Evolutionary conservation across 2,888 invertebrate genomes (phyloP), one percentile per base, ranked within the genome.

Genomic region (Metacarcinus magister): DNA sequence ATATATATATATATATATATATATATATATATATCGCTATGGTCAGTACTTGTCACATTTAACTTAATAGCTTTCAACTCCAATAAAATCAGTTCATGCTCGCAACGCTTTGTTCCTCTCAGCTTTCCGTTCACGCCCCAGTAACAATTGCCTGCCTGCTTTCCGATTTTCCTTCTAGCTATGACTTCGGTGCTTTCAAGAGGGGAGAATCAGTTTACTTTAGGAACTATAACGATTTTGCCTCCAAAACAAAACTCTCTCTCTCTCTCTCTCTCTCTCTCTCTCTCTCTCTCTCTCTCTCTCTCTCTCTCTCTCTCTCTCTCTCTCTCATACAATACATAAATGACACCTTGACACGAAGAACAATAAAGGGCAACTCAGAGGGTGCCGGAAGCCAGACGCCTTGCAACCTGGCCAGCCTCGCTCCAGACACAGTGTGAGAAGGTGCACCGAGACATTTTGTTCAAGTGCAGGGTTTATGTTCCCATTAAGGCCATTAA

Each of bases 401-500:
- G 75, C 7, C 28, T 28, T 28, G 28, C 54, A 0, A 8, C 16
- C 16, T 54, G 8, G 8, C 54, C 10, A 54, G 54, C 28, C 28
- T 75, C 75, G 28, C 75, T n/a, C 28, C 87, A 87, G 39, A 32
- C 87, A 32, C 32, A 32, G 39, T 2, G 87, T 3, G 87, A 87
- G 87, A 87, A n/a, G 39, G 75, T n/a, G 75, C 28, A 75, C 28
- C 4, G n/a, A 75, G 4, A 75, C 75, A 75, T 75, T 75, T 75
- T n/a, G 75, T 8, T 75, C n/a, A 75, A 75, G 75, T 75, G 75
- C 75, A 75, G 28, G 28, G 75, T 28, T 75, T 75, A 75, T 75
- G 75, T 75, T 75, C 28, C 75, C 75, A 75, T 75, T 75, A 75
- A 75, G 75, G 28, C 75, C 75, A 75, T 75, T 75, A 75, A 75